Evolutionary conservation across 2,797 vertebrate genomes (phyloP), one percentile per base, ranked within the genome.

Genomic region (Tenualosa ilisha): DNA sequence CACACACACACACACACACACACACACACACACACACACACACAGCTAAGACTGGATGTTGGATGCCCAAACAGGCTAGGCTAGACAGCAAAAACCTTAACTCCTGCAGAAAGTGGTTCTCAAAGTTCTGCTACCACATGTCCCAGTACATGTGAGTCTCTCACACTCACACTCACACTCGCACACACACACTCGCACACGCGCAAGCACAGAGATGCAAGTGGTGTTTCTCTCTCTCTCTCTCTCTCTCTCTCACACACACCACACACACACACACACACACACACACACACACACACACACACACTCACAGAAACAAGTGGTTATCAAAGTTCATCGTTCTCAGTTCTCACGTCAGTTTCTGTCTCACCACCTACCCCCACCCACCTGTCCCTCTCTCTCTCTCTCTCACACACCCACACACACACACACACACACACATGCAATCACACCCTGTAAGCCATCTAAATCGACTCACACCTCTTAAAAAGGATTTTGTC

Each of bases 201-300:
- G 0, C 31, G 7, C 46, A 46, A 46, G 46, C 3, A 46, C 46
- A 46, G 31, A 31, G 31, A 31, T 31, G 31, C 31, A 31, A 31
- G 31, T 31, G 31, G 3, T 46, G 4, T 46, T 7, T 46, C 46
- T 46, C 46, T 46, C 46, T 46, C 46, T 7, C 81, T 84, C 61
- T 85, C 43, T 46, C 46, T 46, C 46, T 46, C 46, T 7, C 81
- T 84, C 61, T 85, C 43, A n/a, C n/a, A n/a, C n/a, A n/a, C n/a
- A n/a, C n/a, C n/a, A n/a, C n/a, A 72, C 84, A 79, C 54, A 79
- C n/a, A n/a, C 8, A 68, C 49, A 40, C 40, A 5, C 50, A 56
- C 31, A 49, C 51, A 68, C 43, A 51, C 83, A 84, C 83, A 50
- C 61, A 72, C 83, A 31, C 83, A 68, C 83, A 68, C 63, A 82